Conservation (phyloP, 1,140 invertebrate genomes). For the Euborellia annulipes region DNA sequence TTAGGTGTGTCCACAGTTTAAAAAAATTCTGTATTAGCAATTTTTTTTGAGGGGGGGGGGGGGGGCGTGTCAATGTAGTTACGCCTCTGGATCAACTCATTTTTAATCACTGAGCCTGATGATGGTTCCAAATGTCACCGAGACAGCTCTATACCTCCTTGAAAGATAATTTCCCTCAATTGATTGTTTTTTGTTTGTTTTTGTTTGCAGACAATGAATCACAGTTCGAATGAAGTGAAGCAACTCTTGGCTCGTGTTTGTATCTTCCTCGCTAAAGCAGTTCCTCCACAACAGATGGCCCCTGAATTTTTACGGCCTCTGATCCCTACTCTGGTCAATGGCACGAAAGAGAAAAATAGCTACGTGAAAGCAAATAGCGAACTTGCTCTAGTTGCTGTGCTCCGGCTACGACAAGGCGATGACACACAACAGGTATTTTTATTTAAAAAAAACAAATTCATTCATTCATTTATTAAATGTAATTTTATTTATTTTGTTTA, state of each 20-base stretch:
- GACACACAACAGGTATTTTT: conserved; percentile 48
- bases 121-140: too few relatives aligned
- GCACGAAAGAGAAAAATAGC: conserved; percentile 94
- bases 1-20: too few relatives aligned
- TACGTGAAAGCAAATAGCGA: conserved; percentile 88
- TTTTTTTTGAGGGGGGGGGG: too few relatives aligned
- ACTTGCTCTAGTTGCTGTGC: conserved; percentile 69
- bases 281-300: conserved; percentile 40
- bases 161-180: not conserved
- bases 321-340: conserved; percentile 84
- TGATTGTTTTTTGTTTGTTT: not conserved
- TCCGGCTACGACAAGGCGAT: conserved; percentile 63
- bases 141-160: too few relatives aligned
- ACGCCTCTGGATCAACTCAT: too few relatives aligned
- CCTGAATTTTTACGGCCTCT: conserved; percentile 59
- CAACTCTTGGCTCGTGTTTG: conserved; percentile 72
- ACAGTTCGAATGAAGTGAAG: conserved; percentile 85
- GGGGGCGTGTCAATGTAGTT: too few relatives aligned
- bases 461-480: not conserved
- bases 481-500: conserved; percentile 26
- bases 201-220: conserved; percentile 70
- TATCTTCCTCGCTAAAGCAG: conserved; percentile 47
- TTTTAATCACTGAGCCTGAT: too few relatives aligned
- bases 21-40: too few relatives aligned
- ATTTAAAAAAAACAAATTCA: not conserved